Base-by-base conservation (phyloP, 2,888 invertebrate species). In the Steinernema carpocapsae region DNA sequence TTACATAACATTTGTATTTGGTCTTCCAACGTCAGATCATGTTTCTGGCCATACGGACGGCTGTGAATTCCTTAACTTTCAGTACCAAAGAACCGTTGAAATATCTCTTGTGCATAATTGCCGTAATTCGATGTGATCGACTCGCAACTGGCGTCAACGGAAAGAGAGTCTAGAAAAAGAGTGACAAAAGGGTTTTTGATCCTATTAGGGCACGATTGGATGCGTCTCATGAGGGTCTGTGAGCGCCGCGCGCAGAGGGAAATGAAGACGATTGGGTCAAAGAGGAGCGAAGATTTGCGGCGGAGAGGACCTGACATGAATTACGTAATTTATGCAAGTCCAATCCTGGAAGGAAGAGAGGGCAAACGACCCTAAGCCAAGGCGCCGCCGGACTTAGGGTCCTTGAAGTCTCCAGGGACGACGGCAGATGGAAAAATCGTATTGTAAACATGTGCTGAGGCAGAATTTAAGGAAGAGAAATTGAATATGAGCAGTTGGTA, bases 101-200 rank as follows among this genome's bases (percentile, higher is more conserved):
- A 52, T 52, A 52, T 19, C 52, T 52, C 52, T 19, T 24, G 22
- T 24, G 24, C 52, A 52, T 52, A 52, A 52, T 52, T 52, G 52
- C 24, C 52, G 52, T 52, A 24, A 52, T 52, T n/a, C 24, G 52
- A 52, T 52, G 52, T 52, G 52, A 52, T 52, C 52, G 19, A 48
- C 48, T 12, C 10, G 52, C 52, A 22, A 52, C 19, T 22, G 52
- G 24, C 37, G 37, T 37, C 37, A 37, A 37, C 37, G 37, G 37
- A 10, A 37, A 10, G 37, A 14, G 6, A 14, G 17, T n/a, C 14
- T 7, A 32, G 64, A 64, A 64, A 29, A 22, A 32, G 29, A 29
- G 64, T 64, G 64, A 64, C 64, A 64, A 64, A 64, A 64, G 64
- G 17, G 64, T 64, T 64, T 64, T 32, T 64, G 64, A 64, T 64